phyloP scores from a whole-genome alignment of 2,113 vertebrate genomes.

The Leiothrix lutea region DNA sequence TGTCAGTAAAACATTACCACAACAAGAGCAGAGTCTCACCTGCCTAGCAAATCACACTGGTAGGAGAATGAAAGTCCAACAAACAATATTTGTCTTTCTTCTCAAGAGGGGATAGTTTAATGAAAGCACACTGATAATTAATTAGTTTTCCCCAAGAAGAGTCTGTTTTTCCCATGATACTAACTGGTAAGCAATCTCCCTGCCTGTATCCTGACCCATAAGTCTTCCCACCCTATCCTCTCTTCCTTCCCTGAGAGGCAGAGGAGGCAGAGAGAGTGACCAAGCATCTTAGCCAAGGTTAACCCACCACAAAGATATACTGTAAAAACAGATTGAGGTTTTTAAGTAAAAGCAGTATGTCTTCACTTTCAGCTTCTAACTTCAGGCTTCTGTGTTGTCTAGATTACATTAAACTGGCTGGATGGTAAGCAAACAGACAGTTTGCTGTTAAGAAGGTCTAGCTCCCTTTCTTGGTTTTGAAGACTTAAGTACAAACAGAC shows the following conservation, averaged over 20 bases:
- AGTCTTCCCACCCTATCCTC: not conserved
- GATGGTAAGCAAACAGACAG: not conserved
- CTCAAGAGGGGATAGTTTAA: not conserved
- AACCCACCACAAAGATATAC: not conserved
- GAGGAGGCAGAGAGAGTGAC: not conserved
- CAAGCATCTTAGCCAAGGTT: not conserved
- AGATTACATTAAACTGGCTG: not conserved
- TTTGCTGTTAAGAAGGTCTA: not conserved
- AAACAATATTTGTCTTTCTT: not conserved
- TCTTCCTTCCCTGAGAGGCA: not conserved
- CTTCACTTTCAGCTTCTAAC: not conserved
- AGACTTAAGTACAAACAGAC: not conserved
- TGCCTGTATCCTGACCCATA: not conserved
- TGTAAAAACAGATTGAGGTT: not conserved
- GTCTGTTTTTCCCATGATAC: not conserved
- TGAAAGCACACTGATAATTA: not conserved
- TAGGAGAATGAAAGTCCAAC: not conserved
- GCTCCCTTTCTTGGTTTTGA: not conserved
- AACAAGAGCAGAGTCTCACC: not conserved
- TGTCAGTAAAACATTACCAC: not conserved
- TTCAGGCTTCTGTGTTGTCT: not conserved
- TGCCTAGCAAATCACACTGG: not conserved
- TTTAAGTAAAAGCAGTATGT: not conserved
- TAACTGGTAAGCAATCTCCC: not conserved
- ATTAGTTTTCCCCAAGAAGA: not conserved